These are phyloP conservation scores for Sigmodon hispidus DNA, from an alignment of 2,113 vertebrate genomes.

Conservation along the genomic window DNA sequence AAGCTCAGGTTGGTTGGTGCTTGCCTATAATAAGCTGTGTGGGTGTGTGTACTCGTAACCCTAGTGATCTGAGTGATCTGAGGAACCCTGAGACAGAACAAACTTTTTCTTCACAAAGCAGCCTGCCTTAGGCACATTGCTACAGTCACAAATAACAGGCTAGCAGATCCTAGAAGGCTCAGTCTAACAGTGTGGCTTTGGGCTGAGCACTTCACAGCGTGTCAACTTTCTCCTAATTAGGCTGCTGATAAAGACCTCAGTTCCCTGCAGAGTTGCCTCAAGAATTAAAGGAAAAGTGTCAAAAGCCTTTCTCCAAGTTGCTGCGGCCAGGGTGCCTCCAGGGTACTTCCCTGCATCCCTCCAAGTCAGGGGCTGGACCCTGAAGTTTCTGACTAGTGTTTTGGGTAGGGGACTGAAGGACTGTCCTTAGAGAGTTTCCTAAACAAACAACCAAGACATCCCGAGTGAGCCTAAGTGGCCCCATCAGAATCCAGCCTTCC, in stretches of 20 bases:
- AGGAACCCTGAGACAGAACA: not conserved
- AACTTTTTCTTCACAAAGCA: not conserved
- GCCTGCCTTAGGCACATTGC: not conserved
- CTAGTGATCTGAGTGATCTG: not conserved
- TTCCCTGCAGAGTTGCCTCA: not conserved
- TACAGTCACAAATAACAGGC: not conserved
- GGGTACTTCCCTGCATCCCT: too few relatives aligned
- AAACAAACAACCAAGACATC: not conserved
- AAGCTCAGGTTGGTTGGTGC: not conserved
- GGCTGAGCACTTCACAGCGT: not conserved
- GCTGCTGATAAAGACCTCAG: not conserved
- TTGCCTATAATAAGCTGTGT: not conserved
- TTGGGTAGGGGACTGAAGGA: not conserved
- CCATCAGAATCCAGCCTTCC: not conserved
- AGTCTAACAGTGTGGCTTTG: not conserved
- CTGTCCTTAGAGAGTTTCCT: not conserved
- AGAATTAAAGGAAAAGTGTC: not conserved
- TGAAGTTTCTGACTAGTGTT: not conserved
- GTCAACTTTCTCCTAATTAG: not conserved
- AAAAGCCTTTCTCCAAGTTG: not conserved
- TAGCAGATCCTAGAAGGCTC: not conserved
- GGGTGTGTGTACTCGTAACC: not conserved
- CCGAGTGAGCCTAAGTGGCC: not conserved
- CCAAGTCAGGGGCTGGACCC: not conserved
- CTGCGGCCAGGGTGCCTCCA: too few relatives aligned